phyloP scores from a whole-genome alignment of 2,888 invertebrate genomes.

The Elegia similella region DNA sequence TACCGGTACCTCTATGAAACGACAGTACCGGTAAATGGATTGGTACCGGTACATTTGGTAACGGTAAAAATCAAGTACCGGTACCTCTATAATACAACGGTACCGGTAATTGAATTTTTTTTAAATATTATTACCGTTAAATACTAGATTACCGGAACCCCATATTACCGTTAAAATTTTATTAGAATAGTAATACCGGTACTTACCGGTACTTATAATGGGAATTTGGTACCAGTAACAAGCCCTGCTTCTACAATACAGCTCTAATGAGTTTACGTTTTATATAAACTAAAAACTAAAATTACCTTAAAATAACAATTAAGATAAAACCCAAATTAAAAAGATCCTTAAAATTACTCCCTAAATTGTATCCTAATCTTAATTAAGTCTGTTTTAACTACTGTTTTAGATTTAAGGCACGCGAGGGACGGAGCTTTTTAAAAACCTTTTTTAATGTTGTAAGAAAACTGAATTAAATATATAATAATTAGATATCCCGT shows the following conservation, averaged over 20 bases:
- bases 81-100: no score
- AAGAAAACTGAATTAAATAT: constrained; percentile 4
- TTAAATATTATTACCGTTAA: no score
- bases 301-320: not conserved
- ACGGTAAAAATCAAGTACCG: no score
- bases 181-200: no score
- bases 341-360: not conserved
- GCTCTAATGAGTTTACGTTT: not conserved
- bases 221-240: no score
- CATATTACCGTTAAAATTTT: no score
- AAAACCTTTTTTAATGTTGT: not conserved
- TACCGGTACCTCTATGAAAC: no score
- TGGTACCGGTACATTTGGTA: no score
- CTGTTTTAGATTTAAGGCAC: not conserved
- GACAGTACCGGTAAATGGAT: no score
- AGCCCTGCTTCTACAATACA: not conserved
- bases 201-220: no score
- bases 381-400: not conserved
- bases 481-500: constrained; percentile 7
- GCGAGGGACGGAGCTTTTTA: not conserved
- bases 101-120: no score
- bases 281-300: not conserved
- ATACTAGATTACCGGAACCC: no score
- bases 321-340: not conserved
- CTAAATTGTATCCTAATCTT: constrained; percentile 1